A percentile compares a stretch with the other conserved stretches of the same genome.
Evolutionary conservation across 1,140 invertebrate genomes (phyloP).

Genomic region (Drosophila nigrodunni): DNA sequence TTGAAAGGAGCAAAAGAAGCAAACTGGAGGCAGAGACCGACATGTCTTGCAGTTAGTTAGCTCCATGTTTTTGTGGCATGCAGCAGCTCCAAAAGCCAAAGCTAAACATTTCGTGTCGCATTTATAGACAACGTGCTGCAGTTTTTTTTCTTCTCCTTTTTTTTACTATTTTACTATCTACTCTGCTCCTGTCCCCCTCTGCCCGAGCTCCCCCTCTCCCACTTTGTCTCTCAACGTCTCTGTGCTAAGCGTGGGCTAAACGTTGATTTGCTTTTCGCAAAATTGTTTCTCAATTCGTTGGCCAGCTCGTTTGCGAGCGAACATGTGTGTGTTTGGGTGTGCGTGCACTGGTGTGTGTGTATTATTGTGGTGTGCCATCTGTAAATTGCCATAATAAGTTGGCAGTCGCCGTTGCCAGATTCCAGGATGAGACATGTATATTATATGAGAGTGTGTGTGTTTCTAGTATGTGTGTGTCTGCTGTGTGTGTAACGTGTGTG

Average conservation of each 20-base stretch:
- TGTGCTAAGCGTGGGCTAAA: conserved; percentile 44
- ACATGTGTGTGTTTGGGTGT: conserved; percentile 1
- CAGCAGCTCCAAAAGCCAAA: conserved; percentile 43
- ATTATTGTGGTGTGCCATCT: conserved; percentile 33
- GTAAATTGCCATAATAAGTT: conserved; percentile 71
- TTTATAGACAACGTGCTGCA: conserved; percentile 78
- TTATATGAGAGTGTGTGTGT: conserved; percentile 6
- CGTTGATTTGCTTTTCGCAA: conserved; percentile 73
- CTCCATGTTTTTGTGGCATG: conserved; percentile 62
- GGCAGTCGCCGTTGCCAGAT: conserved; percentile 31
- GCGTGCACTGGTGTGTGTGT: conserved; percentile 4
- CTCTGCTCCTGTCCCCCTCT: not conserved
- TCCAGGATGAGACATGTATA: conserved; percentile 19
- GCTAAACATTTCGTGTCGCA: conserved; percentile 78
- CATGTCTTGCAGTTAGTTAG: conserved; percentile 68
- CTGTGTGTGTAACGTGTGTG: not conserved
- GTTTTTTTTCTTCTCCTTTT: conserved; percentile 18
- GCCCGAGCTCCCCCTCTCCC: not conserved
- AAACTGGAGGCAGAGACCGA: conserved; percentile 31
- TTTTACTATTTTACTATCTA: not conserved
- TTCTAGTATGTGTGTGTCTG: not conserved
- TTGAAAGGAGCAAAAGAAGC: not conserved
- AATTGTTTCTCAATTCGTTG: conserved; percentile 79
- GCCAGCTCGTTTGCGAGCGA: conserved; percentile 40
- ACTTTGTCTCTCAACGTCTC: not conserved